Evolutionary conservation across 2,113 vertebrate species (phyloP).

Genomic region (Muscicapa adusta): DNA sequence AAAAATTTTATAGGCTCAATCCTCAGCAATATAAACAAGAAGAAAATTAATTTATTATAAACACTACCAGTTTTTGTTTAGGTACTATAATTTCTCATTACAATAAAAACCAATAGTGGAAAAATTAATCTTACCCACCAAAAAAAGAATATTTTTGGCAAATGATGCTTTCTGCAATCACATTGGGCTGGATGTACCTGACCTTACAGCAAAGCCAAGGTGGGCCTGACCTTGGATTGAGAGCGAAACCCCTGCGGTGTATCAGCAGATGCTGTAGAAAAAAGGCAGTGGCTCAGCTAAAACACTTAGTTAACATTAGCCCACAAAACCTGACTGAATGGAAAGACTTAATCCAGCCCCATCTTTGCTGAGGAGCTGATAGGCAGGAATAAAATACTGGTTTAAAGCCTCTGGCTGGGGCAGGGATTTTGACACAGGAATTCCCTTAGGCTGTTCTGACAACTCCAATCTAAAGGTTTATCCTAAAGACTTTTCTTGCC

Average conservation of each 20-base stretch:
- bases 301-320: conserved; percentile 18
- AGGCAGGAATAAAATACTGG: conserved; percentile 22
- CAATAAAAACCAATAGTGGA: background rate
- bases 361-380: conserved; percentile 8
- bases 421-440: conserved; percentile 28
- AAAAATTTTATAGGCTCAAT: background rate
- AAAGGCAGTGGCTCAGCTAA: background rate
- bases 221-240: background rate
- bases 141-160: background rate
- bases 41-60: background rate
- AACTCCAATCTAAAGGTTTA: conserved; percentile 2
- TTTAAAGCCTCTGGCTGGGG: conserved; percentile 16
- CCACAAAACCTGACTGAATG: background rate
- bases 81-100: background rate
- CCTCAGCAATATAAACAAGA: background rate
- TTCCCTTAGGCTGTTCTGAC: conserved; percentile 30
- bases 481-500: background rate
- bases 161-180: background rate
- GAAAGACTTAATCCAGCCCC: conserved; percentile 1
- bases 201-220: background rate
- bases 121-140: background rate
- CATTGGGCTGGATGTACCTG: background rate
- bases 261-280: background rate
- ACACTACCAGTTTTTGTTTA: background rate
- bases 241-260: background rate